Conservation (phyloP, 2,888 invertebrate species). For the Nephrotoma guestfalica region DNA sequence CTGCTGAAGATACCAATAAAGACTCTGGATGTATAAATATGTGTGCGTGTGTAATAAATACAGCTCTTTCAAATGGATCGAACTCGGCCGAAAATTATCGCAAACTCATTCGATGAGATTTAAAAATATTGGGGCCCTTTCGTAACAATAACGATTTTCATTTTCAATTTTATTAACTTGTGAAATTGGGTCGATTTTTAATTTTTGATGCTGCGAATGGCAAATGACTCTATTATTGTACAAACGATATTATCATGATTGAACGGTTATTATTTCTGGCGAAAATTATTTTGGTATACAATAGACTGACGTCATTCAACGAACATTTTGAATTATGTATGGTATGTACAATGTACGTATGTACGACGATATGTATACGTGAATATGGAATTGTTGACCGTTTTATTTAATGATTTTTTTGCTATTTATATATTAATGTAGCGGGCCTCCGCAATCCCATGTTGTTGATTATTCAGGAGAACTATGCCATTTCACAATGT, state of each 20-base stretch:
- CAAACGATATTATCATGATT: neutral
- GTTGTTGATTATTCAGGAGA: no score
- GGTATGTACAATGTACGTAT: no score
- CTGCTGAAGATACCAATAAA: neutral
- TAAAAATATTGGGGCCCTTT: neutral
- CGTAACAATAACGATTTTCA: neutral
- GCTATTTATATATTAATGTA: no score
- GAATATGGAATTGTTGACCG: no score
- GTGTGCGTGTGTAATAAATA: neutral
- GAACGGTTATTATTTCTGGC: neutral
- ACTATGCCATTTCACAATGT: no score
- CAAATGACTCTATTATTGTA: neutral
- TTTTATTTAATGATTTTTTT: no score
- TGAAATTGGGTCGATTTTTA: neutral
- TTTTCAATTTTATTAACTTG: neutral
- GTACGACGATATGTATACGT: no score
- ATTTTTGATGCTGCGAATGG: neutral
- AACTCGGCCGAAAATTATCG: neutral
- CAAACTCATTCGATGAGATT: neutral
- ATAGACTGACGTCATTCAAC: neutral
- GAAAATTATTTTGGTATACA: neutral
- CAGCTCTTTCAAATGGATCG: neutral
- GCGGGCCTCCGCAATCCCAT: no score
- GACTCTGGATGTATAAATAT: neutral
- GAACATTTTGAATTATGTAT: neutral